phyloP scores from a whole-genome alignment of 1,140 invertebrate genomes.

The Drosophila nigromelanica region DNA sequence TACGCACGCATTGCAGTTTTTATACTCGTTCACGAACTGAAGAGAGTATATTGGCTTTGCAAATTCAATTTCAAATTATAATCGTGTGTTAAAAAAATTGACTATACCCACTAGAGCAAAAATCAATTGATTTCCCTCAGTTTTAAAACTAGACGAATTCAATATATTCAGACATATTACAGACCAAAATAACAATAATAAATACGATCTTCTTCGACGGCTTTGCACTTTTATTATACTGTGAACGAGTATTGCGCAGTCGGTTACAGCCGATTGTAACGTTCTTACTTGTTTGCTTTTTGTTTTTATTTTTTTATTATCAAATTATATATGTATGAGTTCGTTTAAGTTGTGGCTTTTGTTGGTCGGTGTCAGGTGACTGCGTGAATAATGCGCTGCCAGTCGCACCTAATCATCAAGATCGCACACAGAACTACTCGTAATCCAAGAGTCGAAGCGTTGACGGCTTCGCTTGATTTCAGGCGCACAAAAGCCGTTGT shows the following conservation, averaged over 20 bases:
- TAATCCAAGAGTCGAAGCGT: not conserved
- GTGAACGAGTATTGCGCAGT: too few species aligned
- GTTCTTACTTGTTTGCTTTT: not conserved
- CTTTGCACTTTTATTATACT: too few species aligned
- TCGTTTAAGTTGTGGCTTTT: not conserved
- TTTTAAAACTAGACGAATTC: too few species aligned
- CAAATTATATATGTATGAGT: constrained; percentile 31
- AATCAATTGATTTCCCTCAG: too few species aligned
- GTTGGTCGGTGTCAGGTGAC: constrained; percentile 17
- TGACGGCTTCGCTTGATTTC: constrained; percentile 2
- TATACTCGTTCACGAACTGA: not conserved
- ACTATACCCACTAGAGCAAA: too few species aligned
- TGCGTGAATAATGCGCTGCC: constrained; percentile 41
- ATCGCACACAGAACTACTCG: constrained; percentile 19
- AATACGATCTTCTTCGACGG: too few species aligned
- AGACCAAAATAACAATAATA: too few species aligned
- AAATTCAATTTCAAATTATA: too few species aligned
- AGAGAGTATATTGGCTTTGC: too few species aligned
- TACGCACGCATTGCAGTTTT: constrained; percentile 41
- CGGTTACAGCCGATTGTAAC: too few species aligned
- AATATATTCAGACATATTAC: too few species aligned
- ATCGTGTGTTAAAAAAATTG: too few species aligned
- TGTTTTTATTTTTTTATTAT: constrained; percentile 39
- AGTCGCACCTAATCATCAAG: constrained; percentile 46
- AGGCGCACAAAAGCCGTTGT: not conserved